Evolutionary conservation across 30 jellyfish, hydroid and myxozoan species (phyloP).

Genomic region (Aurelia sp.): DNA sequence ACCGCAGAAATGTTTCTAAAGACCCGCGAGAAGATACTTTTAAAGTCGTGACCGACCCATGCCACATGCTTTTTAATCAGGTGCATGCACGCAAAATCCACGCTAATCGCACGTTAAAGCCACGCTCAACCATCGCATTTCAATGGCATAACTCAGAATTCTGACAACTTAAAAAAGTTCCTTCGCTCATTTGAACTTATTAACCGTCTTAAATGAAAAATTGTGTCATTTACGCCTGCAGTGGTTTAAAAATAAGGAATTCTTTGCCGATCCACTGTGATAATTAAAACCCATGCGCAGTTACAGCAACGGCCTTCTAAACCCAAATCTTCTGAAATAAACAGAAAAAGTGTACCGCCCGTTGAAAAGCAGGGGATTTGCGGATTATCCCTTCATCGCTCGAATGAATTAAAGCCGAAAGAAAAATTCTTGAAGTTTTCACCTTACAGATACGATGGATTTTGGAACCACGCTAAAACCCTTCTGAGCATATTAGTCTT

Average conservation of each 20-base stretch:
- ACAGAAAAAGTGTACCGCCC: slow-evolving; percentile 41
- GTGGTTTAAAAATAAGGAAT: slow-evolving; percentile 9
- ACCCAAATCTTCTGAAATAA: slow-evolving; percentile 13
- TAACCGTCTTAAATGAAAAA: neutral
- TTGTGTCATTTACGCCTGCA: neutral
- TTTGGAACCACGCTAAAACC: too few species aligned
- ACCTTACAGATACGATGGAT: too few species aligned
- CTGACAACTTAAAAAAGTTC: slow-evolving; percentile 23
- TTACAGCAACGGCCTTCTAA: neutral
- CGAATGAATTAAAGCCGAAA: too few species aligned
- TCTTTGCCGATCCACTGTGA: slow-evolving; percentile 17
- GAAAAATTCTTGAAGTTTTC: too few species aligned
- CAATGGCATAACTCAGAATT: slow-evolving; percentile 11
- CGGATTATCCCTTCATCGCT: neutral
- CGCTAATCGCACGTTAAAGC: neutral
- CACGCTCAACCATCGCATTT: neutral
- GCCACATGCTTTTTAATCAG: too few species aligned
- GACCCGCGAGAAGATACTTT: too few species aligned
- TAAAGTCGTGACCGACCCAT: too few species aligned
- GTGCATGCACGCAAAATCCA: too few species aligned
- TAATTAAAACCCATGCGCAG: neutral
- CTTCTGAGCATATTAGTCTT: too few species aligned
- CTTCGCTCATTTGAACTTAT: slow-evolving; percentile 28
- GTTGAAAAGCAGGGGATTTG: neutral
- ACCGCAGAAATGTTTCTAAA: too few species aligned